These are phyloP conservation scores for Ibidorhyncha struthersii DNA, from an alignment of 2,113 vertebrate genomes.

Conservation along the genomic window DNA sequence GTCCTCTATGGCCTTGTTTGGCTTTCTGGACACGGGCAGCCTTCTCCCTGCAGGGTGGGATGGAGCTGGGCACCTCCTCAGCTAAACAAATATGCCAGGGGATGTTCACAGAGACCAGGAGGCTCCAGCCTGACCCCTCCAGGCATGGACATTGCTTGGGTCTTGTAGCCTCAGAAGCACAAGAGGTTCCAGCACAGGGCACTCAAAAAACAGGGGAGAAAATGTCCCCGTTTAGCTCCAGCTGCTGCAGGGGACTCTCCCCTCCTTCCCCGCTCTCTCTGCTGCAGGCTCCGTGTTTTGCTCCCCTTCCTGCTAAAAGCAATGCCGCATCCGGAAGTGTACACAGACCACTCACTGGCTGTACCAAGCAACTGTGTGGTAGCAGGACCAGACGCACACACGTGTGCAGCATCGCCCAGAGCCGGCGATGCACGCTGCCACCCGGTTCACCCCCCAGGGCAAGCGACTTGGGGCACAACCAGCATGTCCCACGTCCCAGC, in stretches of 20 bases:
- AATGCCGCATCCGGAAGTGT: accelerated
- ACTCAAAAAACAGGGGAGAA: background rate
- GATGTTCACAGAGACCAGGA: background rate
- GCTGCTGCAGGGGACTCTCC: background rate
- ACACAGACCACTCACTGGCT: background rate
- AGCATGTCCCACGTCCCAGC: background rate
- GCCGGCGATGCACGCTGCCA: background rate
- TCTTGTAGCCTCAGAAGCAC: accelerated
- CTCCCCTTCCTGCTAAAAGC: background rate
- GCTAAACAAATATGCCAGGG: accelerated
- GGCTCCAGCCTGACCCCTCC: background rate
- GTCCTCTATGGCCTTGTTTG: background rate
- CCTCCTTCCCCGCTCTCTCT: background rate
- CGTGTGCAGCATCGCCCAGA: background rate
- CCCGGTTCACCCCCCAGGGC: background rate
- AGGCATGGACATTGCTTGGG: background rate
- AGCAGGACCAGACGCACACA: accelerated
- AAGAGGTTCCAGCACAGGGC: background rate
- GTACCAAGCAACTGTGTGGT: accelerated
- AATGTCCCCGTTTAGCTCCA: background rate
- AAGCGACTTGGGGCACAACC: background rate
- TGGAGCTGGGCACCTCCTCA: background rate
- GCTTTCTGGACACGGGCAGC: background rate
- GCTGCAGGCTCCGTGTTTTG: background rate
- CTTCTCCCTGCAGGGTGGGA: background rate